Percentiles rank a stretch among this genome's conserved stretches.
phyloP scores from a whole-genome alignment of 2,113 vertebrate genomes.

The Platanista minor region DNA sequence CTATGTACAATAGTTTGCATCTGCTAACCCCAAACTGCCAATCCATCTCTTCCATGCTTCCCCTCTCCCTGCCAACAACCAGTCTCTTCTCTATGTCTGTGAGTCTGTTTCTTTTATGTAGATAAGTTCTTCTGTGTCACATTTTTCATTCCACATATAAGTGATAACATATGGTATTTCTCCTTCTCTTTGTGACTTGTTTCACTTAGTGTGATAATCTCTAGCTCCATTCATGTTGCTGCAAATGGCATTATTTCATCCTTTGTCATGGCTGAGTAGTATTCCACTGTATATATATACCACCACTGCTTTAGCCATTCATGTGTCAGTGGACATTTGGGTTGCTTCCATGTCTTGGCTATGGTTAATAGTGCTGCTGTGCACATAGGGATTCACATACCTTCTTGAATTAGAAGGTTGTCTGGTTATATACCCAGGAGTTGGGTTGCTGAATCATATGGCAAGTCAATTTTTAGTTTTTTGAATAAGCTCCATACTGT shows the following conservation, averaged over 20 bases:
- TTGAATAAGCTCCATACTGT: neutral
- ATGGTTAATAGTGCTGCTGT: neutral
- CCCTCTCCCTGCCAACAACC: neutral
- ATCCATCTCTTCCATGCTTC: neutral
- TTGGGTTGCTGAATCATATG: fast-evolving
- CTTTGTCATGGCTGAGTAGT: neutral
- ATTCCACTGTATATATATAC: neutral
- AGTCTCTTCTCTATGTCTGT: too few relatives aligned
- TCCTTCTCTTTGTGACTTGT: too few relatives aligned
- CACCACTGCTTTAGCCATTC: too few relatives aligned
- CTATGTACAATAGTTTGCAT: too few relatives aligned
- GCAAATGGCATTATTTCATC: neutral
- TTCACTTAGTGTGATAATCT: neutral
- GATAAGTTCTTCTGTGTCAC: too few relatives aligned
- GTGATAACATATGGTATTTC: too few relatives aligned
- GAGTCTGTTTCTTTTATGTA: too few relatives aligned
- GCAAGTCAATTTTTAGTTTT: neutral
- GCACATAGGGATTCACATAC: neutral
- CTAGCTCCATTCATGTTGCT: neutral
- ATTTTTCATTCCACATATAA: too few relatives aligned
- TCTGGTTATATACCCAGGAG: neutral
- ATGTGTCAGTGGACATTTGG: neutral
- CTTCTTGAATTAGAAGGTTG: neutral
- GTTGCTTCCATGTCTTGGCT: neutral
- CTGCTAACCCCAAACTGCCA: neutral